phyloP scores from a whole-genome alignment of 2,888 invertebrate genomes.

The Agriotes lineatus region DNA sequence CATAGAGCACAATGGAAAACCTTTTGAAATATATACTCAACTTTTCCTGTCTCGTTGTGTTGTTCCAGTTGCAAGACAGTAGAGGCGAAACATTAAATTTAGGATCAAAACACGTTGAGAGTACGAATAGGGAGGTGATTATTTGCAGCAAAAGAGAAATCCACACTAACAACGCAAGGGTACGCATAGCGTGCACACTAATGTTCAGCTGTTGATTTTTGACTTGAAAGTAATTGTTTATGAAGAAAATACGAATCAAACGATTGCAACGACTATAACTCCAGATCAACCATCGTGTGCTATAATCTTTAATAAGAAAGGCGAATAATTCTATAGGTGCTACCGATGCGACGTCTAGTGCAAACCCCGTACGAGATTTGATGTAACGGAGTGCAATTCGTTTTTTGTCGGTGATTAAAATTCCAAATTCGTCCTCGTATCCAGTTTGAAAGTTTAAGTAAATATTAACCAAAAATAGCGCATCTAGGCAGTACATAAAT shows the following conservation, averaged over 20 bases:
- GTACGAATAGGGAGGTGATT: slow-evolving; percentile 29
- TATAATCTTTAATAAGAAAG: slow-evolving; percentile 21
- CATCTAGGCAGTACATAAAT: slow-evolving; percentile 43
- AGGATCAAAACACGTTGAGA: slow-evolving; percentile 16
- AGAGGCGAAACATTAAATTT: slow-evolving; percentile 5
- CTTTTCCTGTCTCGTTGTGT: not conserved
- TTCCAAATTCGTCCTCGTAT: slow-evolving; percentile 49
- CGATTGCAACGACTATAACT: slow-evolving; percentile 46
- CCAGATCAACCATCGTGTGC: slow-evolving; percentile 36
- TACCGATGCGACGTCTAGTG: slow-evolving; percentile 40
- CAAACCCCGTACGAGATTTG: slow-evolving; percentile 42
- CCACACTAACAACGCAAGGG: slow-evolving; percentile 32
- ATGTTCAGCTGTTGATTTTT: slow-evolving; percentile 46
- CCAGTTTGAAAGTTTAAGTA: slow-evolving; percentile 46
- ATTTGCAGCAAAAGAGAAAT: slow-evolving; percentile 16
- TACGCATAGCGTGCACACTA: slow-evolving; percentile 44
- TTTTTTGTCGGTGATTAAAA: slow-evolving; percentile 39
- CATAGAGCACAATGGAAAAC: not conserved
- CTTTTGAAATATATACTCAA: not conserved
- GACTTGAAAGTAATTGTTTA: slow-evolving; percentile 38
- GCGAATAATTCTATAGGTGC: slow-evolving; percentile 47
- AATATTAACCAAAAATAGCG: slow-evolving; percentile 46
- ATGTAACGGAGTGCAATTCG: slow-evolving; percentile 45
- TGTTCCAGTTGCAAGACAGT: slow-evolving; percentile 8
- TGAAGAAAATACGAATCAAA: slow-evolving; percentile 41